These are phyloP conservation scores for Astyanax mexicanus DNA, from an alignment of 2,797 vertebrate genomes.

Conservation along the genomic window DNA sequence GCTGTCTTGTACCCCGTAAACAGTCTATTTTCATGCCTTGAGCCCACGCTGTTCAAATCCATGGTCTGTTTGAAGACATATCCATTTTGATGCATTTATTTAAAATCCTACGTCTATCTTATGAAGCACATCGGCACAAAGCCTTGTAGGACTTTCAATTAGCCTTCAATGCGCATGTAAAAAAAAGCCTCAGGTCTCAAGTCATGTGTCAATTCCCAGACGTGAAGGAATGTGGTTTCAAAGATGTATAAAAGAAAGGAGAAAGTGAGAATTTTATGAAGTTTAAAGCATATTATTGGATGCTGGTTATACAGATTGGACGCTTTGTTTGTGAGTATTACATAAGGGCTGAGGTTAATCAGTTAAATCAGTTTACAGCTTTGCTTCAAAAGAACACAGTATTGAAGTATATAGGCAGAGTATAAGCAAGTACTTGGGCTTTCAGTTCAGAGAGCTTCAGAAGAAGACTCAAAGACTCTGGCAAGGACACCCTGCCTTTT, in stretches of 20 bases:
- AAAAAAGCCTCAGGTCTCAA: conserved; percentile 9
- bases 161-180: conserved; percentile 6
- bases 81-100: too few species aligned
- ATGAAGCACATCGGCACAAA: background rate
- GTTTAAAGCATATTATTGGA: background rate
- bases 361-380: too few species aligned
- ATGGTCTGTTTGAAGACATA: too few species aligned
- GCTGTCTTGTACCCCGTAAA: too few species aligned
- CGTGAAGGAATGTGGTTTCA: conserved; percentile 1
- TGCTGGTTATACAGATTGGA: background rate
- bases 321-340: too few species aligned
- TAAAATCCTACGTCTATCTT: conserved; percentile 21
- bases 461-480: conserved; percentile 38
- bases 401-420: too few species aligned
- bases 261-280: background rate
- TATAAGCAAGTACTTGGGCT: conserved; percentile 33
- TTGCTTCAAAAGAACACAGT: conserved; percentile 29
- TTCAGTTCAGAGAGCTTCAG: conserved; percentile 32
- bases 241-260: background rate
- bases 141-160: conserved; percentile 19
- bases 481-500: conserved; percentile 34
- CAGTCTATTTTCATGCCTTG: too few species aligned
- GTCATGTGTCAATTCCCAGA: background rate
- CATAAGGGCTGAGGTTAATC: too few species aligned
- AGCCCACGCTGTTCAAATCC: too few species aligned